Percentiles rank a stretch among this genome's conserved stretches.
phyloP scores from a whole-genome alignment of 2,113 vertebrate species.

The Syrrhaptes paradoxus region DNA sequence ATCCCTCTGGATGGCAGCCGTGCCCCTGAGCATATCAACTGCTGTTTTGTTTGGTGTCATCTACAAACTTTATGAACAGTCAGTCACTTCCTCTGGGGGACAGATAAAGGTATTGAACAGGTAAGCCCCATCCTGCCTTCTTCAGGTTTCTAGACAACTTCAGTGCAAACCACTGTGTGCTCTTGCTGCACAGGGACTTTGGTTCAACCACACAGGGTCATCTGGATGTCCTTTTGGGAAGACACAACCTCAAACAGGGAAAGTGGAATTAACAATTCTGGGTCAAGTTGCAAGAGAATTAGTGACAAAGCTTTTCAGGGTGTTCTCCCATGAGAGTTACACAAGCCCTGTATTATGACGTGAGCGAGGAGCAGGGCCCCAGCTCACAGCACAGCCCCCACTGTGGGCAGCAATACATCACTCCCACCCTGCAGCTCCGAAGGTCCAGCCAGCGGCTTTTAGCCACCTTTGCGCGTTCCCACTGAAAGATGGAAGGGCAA shows the following conservation, averaged over 20 bases:
- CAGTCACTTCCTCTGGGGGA: not conserved
- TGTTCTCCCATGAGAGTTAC: not conserved
- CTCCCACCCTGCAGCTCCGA: not conserved
- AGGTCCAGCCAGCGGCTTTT: not conserved
- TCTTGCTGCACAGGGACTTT: not conserved
- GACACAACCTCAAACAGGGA: not conserved
- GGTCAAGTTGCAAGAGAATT: not conserved
- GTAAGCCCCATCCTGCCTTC: not conserved
- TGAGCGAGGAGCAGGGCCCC: not conserved
- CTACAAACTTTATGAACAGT: not conserved
- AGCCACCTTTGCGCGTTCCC: not conserved
- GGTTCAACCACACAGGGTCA: accelerated
- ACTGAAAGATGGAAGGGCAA: not conserved
- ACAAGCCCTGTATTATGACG: not conserved
- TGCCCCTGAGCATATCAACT: not conserved
- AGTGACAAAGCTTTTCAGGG: not conserved
- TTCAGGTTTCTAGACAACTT: not conserved
- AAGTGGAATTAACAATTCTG: not conserved
- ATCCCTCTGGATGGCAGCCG: not conserved
- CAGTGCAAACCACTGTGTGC: not conserved
- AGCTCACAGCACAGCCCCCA: not conserved
- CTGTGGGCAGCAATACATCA: not conserved
- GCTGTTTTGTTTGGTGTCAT: not conserved
- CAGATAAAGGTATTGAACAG: not conserved
- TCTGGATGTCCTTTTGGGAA: not conserved